Evolutionary conservation across 2,797 vertebrate genomes (phyloP), one percentile per base, ranked within the genome.

Genomic region (Cossypha polioptera): DNA sequence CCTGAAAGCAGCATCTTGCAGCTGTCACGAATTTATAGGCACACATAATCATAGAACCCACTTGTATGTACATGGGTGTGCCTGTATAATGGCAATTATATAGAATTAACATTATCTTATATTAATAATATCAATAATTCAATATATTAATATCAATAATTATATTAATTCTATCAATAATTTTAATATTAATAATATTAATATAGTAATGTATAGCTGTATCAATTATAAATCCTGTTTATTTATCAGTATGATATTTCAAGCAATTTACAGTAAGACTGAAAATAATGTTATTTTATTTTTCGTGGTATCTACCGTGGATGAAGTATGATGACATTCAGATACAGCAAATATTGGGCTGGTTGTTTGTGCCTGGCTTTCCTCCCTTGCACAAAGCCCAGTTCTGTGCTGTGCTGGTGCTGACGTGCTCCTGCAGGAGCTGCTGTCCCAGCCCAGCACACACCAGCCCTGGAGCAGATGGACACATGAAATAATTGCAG

Each of bases 261-360:
- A 3, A 80, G 73, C 17, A 4, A 50, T 10, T 80, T 38, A 5
- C 36, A 69, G 45, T 22, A 45, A 67, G 84, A 31, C 20, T 40
- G 40, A 67, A 50, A 67, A n/a, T 26, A 51, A 25, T 1, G 2
- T 1, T 2, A 8, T 40, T 50, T 50, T 63, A 28, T 42, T 79
- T 38, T 57, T 51, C n/a, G 1, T 6, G 10, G 35, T 35, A 16
- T 40, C 55, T n/a, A 4, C n/a, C 26, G 13, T 6, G 26, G 11
- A 16, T 19, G 35, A 73, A 36, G 18, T 3, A 16, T 7, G 22
- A 40, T 9, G 31, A 15, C 9, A 53, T n/a, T 45, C 31, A 53
- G 61, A 31, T 8, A 16, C 1, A 35, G 4, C 12, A 47, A 59
- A 19, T 26, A 79, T 3, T 0, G 16, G 7, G 47, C 1, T 7